Evolutionary conservation across 2,888 invertebrate genomes (phyloP), one percentile per base, ranked within the genome.

Genomic region (Pammene fasciana): DNA sequence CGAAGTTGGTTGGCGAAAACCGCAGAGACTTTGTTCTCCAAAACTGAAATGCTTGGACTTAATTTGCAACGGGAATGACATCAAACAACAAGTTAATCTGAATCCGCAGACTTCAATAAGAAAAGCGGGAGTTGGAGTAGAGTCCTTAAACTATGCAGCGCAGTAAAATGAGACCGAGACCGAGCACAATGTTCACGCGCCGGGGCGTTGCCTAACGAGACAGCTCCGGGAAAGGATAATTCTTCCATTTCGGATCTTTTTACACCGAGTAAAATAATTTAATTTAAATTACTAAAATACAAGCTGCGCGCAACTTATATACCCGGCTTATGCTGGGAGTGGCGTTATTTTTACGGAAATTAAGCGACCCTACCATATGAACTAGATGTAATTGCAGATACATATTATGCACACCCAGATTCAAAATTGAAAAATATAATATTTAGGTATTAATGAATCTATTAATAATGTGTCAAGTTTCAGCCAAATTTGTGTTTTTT

Each of bases 61-160:
- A 70, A 70, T 70, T 70, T 65, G 70, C 54, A 70, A 70, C 60
- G 65, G 46, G 59, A 65, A 70, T 65, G 70, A 60, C 70, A 70
- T 70, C 70, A 70, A 70, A 70, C 70, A 70, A 70, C 65, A 70
- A 70, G 70, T 70, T 70, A 70, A 70, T 70, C 65, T 60, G 70
- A 60, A 65, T 70, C 65, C 70, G 70, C 70, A 65, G 65, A 65
- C 70, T 70, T 55, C 70, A 70, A 48, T 59, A 60, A 68, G 68
- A 68, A n/a, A 68, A 46, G 43, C 62, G 54, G 65, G 60, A 70
- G 65, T 59, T 64, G 65, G 38, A 62, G 48, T 55, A 34, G 54
- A 54, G 41, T 59, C 45, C 52, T 65, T 60, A 65, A 70, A 70
- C 70, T 70, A 70, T 70, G 67, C 67, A 61, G 67, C 60, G 55